These are phyloP conservation scores for Linyphia triangularis DNA, from an alignment of 2,888 invertebrate genomes.

Conservation along the genomic window DNA sequence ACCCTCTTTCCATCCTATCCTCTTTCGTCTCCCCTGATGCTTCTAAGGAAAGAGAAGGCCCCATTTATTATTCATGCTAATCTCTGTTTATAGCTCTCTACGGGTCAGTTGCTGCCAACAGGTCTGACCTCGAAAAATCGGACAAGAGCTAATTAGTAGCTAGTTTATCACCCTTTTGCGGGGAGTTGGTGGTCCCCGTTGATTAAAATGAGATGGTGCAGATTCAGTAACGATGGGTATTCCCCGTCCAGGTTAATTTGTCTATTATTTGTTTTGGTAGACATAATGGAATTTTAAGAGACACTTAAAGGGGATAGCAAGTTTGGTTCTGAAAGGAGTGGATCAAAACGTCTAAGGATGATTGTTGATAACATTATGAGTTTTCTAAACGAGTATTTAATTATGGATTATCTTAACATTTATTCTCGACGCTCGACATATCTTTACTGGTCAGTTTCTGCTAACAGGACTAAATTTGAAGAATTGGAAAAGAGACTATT, in stretches of 20 bases:
- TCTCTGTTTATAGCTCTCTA: conserved; percentile 71
- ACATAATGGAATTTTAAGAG: not conserved
- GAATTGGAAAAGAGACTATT: too few relatives aligned
- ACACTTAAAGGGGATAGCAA: not conserved
- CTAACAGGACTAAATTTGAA: too few relatives aligned
- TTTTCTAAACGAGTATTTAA: too few relatives aligned
- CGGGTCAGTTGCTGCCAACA: conserved; percentile 67
- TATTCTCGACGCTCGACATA: too few relatives aligned
- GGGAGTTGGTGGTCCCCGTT: conserved; percentile 42
- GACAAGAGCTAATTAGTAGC: conserved; percentile 34
- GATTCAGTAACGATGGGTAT: not conserved
- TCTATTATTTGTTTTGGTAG: not conserved
- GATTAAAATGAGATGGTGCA: conserved; percentile 59
- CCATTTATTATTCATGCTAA: conserved; percentile 73
- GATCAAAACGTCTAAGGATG: not conserved
- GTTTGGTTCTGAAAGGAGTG: not conserved
- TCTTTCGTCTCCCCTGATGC: conserved; percentile 2
- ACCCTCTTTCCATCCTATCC: conserved; percentile 1
- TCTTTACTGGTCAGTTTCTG: too few relatives aligned
- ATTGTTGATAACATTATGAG: too few relatives aligned
- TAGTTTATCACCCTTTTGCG: conserved; percentile 11
- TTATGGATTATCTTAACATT: too few relatives aligned
- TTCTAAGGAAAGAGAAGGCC: not conserved
- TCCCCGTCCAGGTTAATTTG: conserved; percentile 6
- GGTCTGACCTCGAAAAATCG: conserved; percentile 61